Percentiles rank a stretch among this genome's conserved stretches.
phyloP scores from a whole-genome alignment of 2,888 invertebrate genomes.

The Idaea aversata region DNA sequence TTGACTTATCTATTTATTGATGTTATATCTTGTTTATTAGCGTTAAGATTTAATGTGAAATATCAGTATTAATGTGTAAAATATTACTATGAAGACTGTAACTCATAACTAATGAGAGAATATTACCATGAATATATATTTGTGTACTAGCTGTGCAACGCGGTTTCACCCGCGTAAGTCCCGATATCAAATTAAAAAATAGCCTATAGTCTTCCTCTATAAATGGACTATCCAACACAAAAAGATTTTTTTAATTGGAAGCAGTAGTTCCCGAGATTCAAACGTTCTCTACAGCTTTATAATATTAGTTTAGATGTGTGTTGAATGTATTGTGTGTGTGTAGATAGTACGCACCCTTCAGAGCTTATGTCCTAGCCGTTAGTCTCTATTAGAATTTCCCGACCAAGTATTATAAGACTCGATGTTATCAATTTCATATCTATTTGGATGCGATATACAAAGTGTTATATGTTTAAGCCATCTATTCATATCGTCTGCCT shows the following conservation, averaged over 20 bases:
- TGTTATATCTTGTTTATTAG: constrained; percentile 33
- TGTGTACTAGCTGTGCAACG: constrained; percentile 20
- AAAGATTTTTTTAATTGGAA: too few relatives aligned
- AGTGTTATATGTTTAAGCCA: constrained; percentile 7
- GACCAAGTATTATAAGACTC: constrained; percentile 78
- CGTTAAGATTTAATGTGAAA: constrained; percentile 43
- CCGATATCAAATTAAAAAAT: too few relatives aligned
- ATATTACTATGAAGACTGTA: constrained; percentile 71
- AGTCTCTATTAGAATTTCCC: constrained; percentile 75
- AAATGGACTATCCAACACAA: too few relatives aligned
- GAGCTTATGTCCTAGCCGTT: constrained; percentile 77
- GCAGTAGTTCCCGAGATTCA: too few relatives aligned
- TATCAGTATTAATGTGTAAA: constrained; percentile 72
- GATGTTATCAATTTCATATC: constrained; percentile 54
- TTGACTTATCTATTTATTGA: constrained; percentile 41
- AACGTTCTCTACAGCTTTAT: too few relatives aligned
- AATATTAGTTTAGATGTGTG: not conserved
- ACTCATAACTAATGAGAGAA: constrained; percentile 72
- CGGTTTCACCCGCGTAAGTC: too few relatives aligned
- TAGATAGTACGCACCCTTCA: constrained; percentile 68
- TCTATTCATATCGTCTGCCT: constrained; percentile 3
- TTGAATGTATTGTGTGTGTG: constrained; percentile 47
- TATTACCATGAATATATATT: constrained; percentile 44
- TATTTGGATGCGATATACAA: constrained; percentile 24
- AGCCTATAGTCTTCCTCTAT: too few relatives aligned